Evolutionary conservation across 2,113 vertebrate species (phyloP), one percentile per base, ranked within the genome.

Genomic region (Caranx melampygus): DNA sequence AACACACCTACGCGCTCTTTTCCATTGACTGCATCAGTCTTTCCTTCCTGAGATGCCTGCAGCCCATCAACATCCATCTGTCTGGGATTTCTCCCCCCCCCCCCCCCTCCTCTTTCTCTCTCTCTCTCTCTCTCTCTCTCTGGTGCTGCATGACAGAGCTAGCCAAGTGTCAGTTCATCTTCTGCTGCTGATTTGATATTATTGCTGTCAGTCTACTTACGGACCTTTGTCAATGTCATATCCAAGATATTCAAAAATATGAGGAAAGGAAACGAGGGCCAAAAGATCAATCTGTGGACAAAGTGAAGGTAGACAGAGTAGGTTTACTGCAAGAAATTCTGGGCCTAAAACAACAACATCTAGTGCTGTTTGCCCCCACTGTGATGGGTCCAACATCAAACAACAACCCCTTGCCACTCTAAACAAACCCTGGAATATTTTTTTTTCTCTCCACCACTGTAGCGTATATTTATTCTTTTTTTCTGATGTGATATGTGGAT

Each of bases 1-100:
- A 88, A 88, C 85, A 67, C 84, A 79, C 77, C 74, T 14, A 66
- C 59, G n/a, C 71, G 16, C 37, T 80, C 12, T 54, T 67, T 70
- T 76, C 78, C 51, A 73, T 79, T 21, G 62, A 62, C 78, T 74
- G 73, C 70, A 83, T 88, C 78, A 66, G 55, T 86, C 81, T 77
- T 60, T 78, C 81, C 45, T 77, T 87, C 64, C 82, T 66, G 78
- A 83, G 67, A 81, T 72, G 79, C 83, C 82, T 85, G 69, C 72
- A 66, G 64, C 80, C 81, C 65, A 78, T 92, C 90, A 85, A 33
- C 81, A 80, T 87, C 82, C 81, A 83, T 89, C 86, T 91, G 85
- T 88, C 73, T 75, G 60, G 60, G 79, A 81, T 70, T 85, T 82
- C 61, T 68, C 45, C 16, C 40, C 13, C 67, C 78, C 65, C 34